Conservation (phyloP, 1,140 invertebrate species). For the Pantala flavescens region DNA sequence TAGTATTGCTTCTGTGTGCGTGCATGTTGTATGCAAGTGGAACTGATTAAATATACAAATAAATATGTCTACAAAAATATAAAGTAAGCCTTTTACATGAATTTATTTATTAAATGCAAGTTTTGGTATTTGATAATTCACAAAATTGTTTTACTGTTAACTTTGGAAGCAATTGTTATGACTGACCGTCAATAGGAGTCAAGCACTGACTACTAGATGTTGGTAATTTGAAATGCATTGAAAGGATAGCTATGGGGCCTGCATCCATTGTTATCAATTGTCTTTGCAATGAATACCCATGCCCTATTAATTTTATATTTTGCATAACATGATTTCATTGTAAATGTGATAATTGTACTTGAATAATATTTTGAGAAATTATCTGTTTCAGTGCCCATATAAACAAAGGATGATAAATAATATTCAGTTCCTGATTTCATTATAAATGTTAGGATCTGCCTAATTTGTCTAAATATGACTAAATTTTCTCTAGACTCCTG, state of each 20-base stretch:
- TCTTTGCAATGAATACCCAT: background rate
- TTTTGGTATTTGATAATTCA: conserved; percentile 4
- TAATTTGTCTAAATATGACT: too few species aligned
- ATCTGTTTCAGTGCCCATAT: too few species aligned
- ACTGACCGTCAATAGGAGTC: conserved; percentile 8
- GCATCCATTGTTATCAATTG: background rate
- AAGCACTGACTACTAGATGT: conserved; percentile 9
- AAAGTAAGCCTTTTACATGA: conserved; percentile 10
- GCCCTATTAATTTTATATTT: too few species aligned
- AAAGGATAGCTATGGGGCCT: background rate
- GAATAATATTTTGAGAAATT: too few species aligned
- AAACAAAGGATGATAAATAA: too few species aligned
- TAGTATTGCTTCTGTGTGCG: conserved; percentile 3
- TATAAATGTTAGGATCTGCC: too few species aligned
- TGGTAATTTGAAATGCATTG: conserved; percentile 2
- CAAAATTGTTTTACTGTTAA: conserved; percentile 10
- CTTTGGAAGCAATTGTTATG: conserved; percentile 9
- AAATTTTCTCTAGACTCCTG: too few species aligned
- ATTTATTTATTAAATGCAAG: background rate
- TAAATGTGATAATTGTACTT: too few species aligned
- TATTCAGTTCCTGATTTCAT: too few species aligned
- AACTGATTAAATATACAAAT: conserved; percentile 8
- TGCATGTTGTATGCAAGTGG: conserved; percentile 8
- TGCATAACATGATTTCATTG: too few species aligned
- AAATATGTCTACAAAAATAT: conserved; percentile 1